Evolutionary conservation across 2,797 vertebrate species (phyloP), one percentile per base, ranked within the genome.

Genomic region (Tragopan temminckii): DNA sequence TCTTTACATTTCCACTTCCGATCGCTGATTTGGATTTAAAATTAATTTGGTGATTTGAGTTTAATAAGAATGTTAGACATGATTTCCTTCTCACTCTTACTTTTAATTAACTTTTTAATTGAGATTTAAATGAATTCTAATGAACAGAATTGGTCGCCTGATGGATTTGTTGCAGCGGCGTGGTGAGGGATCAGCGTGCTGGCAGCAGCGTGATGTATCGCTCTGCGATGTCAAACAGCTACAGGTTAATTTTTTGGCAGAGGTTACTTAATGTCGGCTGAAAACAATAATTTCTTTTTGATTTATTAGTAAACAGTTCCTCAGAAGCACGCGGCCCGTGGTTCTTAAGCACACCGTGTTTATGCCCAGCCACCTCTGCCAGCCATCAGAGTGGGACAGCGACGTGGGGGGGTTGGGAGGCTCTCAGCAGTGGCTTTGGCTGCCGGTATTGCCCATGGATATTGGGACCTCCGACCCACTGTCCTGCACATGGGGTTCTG

Each of bases 91-190:
- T 96, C 95, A 92, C 95, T 97, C 97, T 96, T 97, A 97, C 95
- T 98, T 98, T 97, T 98, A 98, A 98, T 98, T 98, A 98, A 97
- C 96, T 98, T 98, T 98, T 97, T 97, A 97, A 97, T 97, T 97
- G 97, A 97, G 97, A 97, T 97, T 97, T 97, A 97, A 98, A 97
- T 98, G 96, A 97, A 97, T 98, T 97, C 97, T 98, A 97, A 98
- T 98, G 97, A 98, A 97, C 76, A 97, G 97, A 97, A 98, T 97
- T 97, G 97, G 97, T 96, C 89, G 94, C 83, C 97, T 98, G 98
- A 98, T 97, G 98, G 98, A 98, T 98, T 98, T 98, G 97, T 98
- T 96, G 97, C 97, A 79, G 96, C 95, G 89, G 95, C 93, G 24
- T 66, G 85, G 95, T 62, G 95, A 96, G 87, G 94, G 95, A 97